Percentiles rank a stretch among this genome's conserved stretches.
Evolutionary conservation across 1,140 invertebrate genomes (phyloP).

Genomic region (Drosophila yakuba): DNA sequence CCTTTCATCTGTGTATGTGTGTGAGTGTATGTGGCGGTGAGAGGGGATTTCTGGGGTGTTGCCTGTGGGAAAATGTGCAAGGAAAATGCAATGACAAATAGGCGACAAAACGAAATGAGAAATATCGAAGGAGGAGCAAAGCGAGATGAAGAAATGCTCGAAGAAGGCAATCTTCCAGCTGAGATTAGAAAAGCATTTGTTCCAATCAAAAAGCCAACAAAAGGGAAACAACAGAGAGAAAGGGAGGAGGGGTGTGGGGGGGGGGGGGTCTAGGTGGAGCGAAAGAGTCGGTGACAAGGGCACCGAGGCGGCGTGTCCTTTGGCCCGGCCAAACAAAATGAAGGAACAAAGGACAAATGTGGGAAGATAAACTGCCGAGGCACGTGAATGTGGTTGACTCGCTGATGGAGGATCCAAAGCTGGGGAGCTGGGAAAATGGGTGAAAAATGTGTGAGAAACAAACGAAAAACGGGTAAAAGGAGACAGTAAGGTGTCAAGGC

Average conservation of each 20-base stretch:
- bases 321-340: constrained; percentile 25
- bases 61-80: constrained; percentile 50
- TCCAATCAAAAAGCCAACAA: constrained; percentile 77
- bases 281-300: constrained; percentile 3
- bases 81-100: constrained; percentile 81
- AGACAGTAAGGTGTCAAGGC: constrained; percentile 1
- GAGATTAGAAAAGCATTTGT: constrained; percentile 81
- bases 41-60: not conserved
- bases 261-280: too few relatives aligned
- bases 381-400: constrained; percentile 49
- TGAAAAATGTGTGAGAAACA: not conserved
- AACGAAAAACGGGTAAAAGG: not conserved
- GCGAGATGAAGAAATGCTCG: constrained; percentile 10
- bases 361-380: constrained; percentile 63
- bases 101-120: constrained; percentile 82
- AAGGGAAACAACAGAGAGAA: constrained; percentile 6
- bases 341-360: constrained; percentile 66
- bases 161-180: constrained; percentile 48
- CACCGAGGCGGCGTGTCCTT: constrained; percentile 43
- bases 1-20: constrained; percentile 5
- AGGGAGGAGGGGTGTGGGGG: not conserved
- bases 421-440: not conserved
- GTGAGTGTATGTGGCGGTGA: not conserved
- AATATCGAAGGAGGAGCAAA: constrained; percentile 43
- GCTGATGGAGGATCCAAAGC: not conserved